phyloP scores from a whole-genome alignment of 2,113 vertebrate genomes.

The Paradoxurus hermaphroditus region DNA sequence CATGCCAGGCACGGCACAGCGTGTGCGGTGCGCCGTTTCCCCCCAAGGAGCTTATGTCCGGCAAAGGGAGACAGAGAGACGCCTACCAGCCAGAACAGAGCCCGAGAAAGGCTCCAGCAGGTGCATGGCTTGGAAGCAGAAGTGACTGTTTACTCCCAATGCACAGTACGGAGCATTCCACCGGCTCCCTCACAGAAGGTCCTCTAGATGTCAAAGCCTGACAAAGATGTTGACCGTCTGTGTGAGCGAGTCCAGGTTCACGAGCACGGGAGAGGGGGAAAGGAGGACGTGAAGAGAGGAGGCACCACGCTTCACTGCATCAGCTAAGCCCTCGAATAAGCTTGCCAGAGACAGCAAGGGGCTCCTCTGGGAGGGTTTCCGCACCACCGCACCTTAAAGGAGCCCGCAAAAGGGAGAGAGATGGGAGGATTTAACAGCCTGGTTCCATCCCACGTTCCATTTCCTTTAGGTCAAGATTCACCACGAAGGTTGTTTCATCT shows the following conservation, averaged over 20 bases:
- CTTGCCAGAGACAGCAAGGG: neutral
- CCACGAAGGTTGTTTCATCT: neutral
- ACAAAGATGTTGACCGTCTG: too few species aligned
- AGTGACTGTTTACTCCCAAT: neutral
- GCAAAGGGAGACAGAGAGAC: too few species aligned
- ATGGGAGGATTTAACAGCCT: neutral
- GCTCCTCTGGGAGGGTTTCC: neutral
- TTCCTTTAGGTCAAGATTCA: neutral
- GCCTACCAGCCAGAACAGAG: neutral
- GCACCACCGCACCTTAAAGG: neutral
- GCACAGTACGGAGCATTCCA: neutral
- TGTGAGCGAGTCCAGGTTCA: neutral
- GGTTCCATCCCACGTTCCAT: neutral
- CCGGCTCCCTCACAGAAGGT: neutral
- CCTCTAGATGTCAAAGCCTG: neutral
- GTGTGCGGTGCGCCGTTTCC: rapidly evolving
- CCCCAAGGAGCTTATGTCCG: too few species aligned
- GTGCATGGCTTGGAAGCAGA: neutral
- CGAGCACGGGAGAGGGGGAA: neutral
- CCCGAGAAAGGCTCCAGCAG: neutral
- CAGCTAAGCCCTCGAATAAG: too few species aligned
- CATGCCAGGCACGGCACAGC: too few species aligned
- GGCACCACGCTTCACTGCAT: rapidly evolving
- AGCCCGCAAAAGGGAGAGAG: neutral
- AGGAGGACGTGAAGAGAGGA: neutral